Evolutionary conservation across 2,888 invertebrate genomes (phyloP).

Genomic region (Allacma fusca): DNA sequence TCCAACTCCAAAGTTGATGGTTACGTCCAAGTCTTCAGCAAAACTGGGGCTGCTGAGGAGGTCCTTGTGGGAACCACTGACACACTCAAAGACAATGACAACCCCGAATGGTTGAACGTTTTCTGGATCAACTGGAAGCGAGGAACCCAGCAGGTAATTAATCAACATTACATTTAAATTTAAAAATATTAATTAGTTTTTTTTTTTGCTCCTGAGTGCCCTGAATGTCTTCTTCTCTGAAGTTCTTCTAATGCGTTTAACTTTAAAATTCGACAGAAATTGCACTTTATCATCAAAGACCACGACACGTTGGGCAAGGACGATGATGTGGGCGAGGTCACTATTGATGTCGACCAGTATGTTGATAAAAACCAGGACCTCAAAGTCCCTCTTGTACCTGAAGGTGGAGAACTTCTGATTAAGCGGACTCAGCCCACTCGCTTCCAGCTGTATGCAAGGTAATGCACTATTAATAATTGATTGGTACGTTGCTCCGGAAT

Average conservation of each 20-base stretch:
- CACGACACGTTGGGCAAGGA: constrained; percentile 53
- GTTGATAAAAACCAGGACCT: constrained; percentile 54
- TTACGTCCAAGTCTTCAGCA: constrained; percentile 52
- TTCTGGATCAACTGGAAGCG: constrained; percentile 57
- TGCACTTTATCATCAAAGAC: constrained; percentile 57
- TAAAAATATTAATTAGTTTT: too few relatives aligned
- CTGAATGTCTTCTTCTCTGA: background rate
- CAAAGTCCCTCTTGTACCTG: constrained; percentile 46
- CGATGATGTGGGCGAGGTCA: constrained; percentile 56
- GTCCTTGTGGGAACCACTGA: constrained; percentile 54
- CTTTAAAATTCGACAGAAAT: constrained; percentile 50
- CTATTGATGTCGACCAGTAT: constrained; percentile 55
- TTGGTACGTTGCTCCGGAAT: too few relatives aligned
- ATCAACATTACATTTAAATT: constrained; percentile 24
- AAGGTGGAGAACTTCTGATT: constrained; percentile 52
- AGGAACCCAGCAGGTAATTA: constrained; percentile 43
- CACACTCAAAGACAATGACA: constrained; percentile 46
- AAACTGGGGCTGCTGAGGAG: constrained; percentile 46
- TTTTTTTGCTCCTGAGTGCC: too few relatives aligned
- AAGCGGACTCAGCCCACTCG: constrained; percentile 54
- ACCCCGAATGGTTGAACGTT: constrained; percentile 57
- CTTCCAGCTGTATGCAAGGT: constrained; percentile 56
- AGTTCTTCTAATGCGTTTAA: background rate
- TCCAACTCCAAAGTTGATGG: constrained; percentile 53
- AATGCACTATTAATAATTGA: background rate